Base-by-base conservation (phyloP, 2,888 invertebrate genomes). In the Dicyrtoma fusca region DNA sequence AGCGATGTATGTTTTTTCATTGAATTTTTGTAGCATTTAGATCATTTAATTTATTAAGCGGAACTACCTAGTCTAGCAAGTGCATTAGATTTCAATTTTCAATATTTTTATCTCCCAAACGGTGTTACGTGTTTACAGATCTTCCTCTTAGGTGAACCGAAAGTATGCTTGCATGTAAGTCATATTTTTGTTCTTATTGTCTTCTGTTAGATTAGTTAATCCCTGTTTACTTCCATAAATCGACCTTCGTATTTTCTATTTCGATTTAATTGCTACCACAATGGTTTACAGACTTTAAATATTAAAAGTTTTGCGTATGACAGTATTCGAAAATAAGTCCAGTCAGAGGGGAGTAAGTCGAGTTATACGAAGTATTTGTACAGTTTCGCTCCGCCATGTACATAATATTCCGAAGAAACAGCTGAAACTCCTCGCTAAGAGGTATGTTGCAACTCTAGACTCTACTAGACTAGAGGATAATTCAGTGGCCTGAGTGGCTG, bases 11-110 rank as follows among this genome's bases (percentile, higher is more conserved):
- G 34, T 34, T 34, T 34, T 34, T 5, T 5, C 8, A 34, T 34
- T 34, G 34, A 34, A n/a, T 34, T 34, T 34, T 34, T 34, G 3
- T 34, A 34, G 8, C 8, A 8, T 34, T 34, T 34, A 8, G 34
- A 34, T 34, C 34, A 34, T 34, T 34, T 34, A 34, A 34, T 34
- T 34, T 53, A 17, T 53, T 21, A 53, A 53, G 19, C 19, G 53
- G n/a, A 53, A 53, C 49, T 45, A n/a, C 6, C 59, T 61, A 61
- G 61, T 61, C 61, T 34, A 61, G 61, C 26, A 17, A 34, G 17
- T 61, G 34, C 42, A 61, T 61, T 61, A 25, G 26, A 61, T 25
- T 59, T 26, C 10, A 25, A 26, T n/a, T n/a, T n/a, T n/a, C n/a
- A n/a, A n/a, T n/a, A 8, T 23, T 61, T 14, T 53, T 53, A 17